Evolutionary conservation across 2,113 vertebrate species (phyloP).

Genomic region (Strix uralensis): DNA sequence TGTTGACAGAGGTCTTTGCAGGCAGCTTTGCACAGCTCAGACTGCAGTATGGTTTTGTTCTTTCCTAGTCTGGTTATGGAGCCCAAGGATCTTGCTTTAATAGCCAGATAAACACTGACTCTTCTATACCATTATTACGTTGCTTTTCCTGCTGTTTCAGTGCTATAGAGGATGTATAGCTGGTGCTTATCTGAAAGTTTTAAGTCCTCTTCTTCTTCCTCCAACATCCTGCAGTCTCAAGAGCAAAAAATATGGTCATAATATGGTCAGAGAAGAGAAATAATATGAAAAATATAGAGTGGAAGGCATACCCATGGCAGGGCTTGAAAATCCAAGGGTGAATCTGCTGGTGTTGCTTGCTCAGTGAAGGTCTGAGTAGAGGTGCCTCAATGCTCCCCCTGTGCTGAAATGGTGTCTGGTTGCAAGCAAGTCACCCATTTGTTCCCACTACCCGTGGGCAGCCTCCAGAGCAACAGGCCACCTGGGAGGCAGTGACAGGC

Average conservation of each 20-base stretch:
- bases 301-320: background rate
- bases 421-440: background rate
- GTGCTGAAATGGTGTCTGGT: background rate
- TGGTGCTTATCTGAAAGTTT: background rate
- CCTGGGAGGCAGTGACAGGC: background rate
- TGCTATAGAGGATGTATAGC: background rate
- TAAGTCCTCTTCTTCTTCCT: background rate
- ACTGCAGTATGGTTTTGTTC: background rate
- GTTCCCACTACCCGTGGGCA: fast-evolving
- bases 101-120: background rate
- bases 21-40: background rate
- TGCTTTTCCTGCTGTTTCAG: background rate
- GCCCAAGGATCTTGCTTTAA: background rate
- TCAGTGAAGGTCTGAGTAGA: background rate
- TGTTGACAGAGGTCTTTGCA: background rate
- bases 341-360: background rate
- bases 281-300: too few relatives aligned
- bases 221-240: background rate
- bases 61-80: background rate
- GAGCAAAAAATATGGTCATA: background rate
- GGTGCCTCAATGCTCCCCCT: background rate
- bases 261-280: background rate
- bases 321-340: background rate
- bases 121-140: background rate
- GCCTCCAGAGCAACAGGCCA: background rate